phyloP scores from a whole-genome alignment of 2,888 invertebrate genomes.

The Esperia sulphurella region DNA sequence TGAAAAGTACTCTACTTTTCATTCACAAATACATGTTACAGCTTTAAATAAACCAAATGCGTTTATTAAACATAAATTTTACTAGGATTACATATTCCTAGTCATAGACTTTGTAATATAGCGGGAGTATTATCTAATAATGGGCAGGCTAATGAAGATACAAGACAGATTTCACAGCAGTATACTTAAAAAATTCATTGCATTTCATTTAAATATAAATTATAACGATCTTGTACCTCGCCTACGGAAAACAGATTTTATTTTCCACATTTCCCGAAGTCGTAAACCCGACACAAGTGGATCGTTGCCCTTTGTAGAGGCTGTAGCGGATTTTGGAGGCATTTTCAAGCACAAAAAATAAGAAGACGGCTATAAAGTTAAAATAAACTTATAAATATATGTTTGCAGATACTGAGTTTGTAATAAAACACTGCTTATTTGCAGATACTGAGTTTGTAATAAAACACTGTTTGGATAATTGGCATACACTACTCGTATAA shows the following conservation, averaged over 20 bases:
- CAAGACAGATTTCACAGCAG: no score
- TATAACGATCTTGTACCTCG: background rate
- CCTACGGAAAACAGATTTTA: constrained; percentile 1
- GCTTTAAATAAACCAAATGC: no score
- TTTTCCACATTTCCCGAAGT: background rate
- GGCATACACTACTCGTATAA: no score
- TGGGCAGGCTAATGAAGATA: no score
- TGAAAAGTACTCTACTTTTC: no score
- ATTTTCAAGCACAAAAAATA: background rate
- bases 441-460: background rate
- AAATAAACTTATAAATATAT: background rate
- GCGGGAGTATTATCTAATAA: no score
- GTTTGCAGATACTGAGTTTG: background rate
- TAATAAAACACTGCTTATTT: background rate
- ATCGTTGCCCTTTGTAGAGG: constrained; percentile 1
- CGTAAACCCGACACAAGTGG: background rate
- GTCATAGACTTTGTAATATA: no score
- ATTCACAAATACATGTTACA: no score
- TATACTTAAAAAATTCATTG: no score
- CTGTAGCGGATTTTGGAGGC: background rate
- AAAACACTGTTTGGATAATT: no score
- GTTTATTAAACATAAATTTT: no score
- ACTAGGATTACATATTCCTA: no score
- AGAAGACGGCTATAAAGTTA: background rate
- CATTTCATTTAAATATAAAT: background rate